Conservation (phyloP, 2,113 vertebrate species). For the Pelecanoides urinatrix region DNA sequence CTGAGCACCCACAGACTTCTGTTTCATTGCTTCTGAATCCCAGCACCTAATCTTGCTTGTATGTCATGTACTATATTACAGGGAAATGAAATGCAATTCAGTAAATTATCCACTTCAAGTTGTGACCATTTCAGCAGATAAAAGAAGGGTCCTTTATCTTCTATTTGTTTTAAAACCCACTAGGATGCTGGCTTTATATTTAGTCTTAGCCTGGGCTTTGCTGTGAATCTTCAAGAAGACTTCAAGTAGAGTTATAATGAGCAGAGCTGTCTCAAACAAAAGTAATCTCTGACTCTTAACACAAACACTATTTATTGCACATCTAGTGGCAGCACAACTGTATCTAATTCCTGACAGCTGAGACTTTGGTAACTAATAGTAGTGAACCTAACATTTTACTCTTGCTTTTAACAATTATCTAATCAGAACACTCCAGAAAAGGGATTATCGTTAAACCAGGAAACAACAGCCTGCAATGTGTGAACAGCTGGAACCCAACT, state of each 20-base stretch:
- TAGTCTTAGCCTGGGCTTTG: slow-evolving; percentile 19
- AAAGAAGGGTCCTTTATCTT: slow-evolving; percentile 16
- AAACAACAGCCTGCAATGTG: slow-evolving; percentile 8
- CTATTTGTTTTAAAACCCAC: slow-evolving; percentile 55
- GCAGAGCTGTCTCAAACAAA: slow-evolving; percentile 26
- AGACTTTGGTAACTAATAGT: slow-evolving; percentile 25
- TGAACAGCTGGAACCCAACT: slow-evolving; percentile 32
- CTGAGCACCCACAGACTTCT: slow-evolving; percentile 13
- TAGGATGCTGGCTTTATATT: slow-evolving; percentile 26
- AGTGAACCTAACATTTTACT: slow-evolving; percentile 29
- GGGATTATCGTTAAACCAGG: not conserved
- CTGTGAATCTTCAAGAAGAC: slow-evolving; percentile 38
- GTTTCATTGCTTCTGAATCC: slow-evolving; percentile 31
- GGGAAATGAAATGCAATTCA: slow-evolving; percentile 54
- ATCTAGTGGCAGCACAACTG: not conserved
- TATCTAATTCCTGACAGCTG: slow-evolving; percentile 28
- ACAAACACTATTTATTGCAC: slow-evolving; percentile 42
- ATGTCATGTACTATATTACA: slow-evolving; percentile 46
- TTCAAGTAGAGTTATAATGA: slow-evolving; percentile 58
- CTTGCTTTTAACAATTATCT: slow-evolving; percentile 48
- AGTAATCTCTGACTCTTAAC: slow-evolving; percentile 51
- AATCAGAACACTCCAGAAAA: slow-evolving; percentile 37
- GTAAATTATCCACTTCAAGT: slow-evolving; percentile 57
- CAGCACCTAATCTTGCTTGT: slow-evolving; percentile 32
- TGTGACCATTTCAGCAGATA: slow-evolving; percentile 34